A percentile compares a stretch with the other conserved stretches of the same genome.
phyloP scores from a whole-genome alignment of 1,140 invertebrate species.

The Caerostris extrusa region DNA sequence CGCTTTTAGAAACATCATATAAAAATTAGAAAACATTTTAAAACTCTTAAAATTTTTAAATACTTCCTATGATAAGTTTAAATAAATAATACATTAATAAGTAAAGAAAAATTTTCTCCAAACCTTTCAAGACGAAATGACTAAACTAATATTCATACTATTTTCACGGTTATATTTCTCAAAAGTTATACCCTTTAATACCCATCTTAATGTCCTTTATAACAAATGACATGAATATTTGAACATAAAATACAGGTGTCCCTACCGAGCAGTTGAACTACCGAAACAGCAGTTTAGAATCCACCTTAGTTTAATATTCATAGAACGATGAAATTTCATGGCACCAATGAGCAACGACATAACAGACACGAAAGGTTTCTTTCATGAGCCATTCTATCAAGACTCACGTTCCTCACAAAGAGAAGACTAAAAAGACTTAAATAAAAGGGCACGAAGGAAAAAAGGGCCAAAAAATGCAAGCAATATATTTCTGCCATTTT shows the following conservation, averaged over 20 bases:
- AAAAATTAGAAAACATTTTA: no score
- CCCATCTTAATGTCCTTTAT: not conserved
- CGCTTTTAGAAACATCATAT: no score
- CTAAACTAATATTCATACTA: not conserved
- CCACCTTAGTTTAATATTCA: constrained; percentile 63
- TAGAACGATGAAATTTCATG: constrained; percentile 64
- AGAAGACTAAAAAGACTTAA: constrained; percentile 45
- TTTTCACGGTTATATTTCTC: not conserved
- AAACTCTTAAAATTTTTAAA: no score
- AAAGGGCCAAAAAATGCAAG: constrained; percentile 40
- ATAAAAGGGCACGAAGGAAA: constrained; percentile 56
- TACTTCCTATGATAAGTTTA: no score
- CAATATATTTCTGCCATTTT: constrained; percentile 74
- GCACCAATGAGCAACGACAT: constrained; percentile 16
- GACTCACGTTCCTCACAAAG: constrained; percentile 54
- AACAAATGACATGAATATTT: not conserved
- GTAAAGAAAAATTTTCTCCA: no score
- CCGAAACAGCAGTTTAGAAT: not conserved
- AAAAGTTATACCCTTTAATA: not conserved
- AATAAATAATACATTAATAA: no score
- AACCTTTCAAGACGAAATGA: no score
- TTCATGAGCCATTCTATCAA: constrained; percentile 42
- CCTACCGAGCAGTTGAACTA: not conserved
- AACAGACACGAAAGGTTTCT: constrained; percentile 8
- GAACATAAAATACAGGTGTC: not conserved